Percentiles rank a stretch among this genome's conserved stretches.
Evolutionary conservation across 2,797 vertebrate species (phyloP).

Genomic region (Tiaroga cobitis): DNA sequence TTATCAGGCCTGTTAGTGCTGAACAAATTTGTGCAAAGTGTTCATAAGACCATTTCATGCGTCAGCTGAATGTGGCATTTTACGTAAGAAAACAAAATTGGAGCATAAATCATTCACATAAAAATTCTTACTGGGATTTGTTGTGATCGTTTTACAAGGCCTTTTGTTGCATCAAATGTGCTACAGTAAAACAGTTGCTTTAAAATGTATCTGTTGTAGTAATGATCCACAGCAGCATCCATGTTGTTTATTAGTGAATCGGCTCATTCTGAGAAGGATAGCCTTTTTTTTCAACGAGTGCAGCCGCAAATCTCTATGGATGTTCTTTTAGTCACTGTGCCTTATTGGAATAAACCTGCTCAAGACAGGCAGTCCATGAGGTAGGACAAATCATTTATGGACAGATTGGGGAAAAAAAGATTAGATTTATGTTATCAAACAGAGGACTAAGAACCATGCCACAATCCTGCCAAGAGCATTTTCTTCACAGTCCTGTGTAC

Average conservation of each 20-base stretch:
- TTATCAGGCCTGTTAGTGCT: conserved; percentile 7
- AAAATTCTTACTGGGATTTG: background rate
- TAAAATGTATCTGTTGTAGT: conserved; percentile 64
- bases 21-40: background rate
- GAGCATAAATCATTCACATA: background rate
- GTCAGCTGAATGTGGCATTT: conserved; percentile 15
- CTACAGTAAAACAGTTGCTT: conserved; percentile 66
- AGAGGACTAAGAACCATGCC: conserved; percentile 11
- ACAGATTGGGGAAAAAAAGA: conserved; percentile 28
- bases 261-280: conserved; percentile 2
- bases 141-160: conserved; percentile 3
- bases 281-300: conserved; percentile 51
- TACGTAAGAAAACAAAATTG: background rate
- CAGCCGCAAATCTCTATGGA: conserved; percentile 52
- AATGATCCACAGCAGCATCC: conserved; percentile 61
- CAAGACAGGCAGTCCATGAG: conserved; percentile 53
- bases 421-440: conserved; percentile 27
- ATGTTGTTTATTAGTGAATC: conserved; percentile 46
- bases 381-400: conserved; percentile 54
- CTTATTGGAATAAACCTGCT: conserved; percentile 77
- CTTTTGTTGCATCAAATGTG: conserved; percentile 64
- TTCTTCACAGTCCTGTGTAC: conserved; percentile 12
- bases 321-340: conserved; percentile 79
- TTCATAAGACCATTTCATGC: conserved; percentile 3
- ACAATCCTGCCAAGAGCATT: conserved; percentile 37